Conservation (phyloP, 1,140 invertebrate genomes). For the Drosophila varians region DNA sequence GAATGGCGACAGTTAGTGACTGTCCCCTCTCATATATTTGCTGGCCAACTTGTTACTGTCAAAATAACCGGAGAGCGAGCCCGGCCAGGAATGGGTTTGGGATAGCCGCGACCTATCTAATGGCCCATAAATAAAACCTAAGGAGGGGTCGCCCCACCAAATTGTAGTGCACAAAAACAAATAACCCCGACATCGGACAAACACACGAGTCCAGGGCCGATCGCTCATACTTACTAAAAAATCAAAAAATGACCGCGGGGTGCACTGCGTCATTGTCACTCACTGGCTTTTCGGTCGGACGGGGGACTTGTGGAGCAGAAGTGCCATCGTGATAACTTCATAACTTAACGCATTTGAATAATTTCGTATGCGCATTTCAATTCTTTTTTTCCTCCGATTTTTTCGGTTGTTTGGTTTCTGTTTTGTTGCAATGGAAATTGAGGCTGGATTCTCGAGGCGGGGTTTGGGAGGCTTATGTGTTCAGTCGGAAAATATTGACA, state of each 20-base stretch:
- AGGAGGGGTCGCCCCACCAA: constrained; percentile 56
- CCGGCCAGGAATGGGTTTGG: constrained; percentile 2
- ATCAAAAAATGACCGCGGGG: constrained; percentile 21
- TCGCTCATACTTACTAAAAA: constrained; percentile 5
- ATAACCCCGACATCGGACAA: constrained; percentile 54
- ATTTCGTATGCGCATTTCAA: constrained; percentile 82
- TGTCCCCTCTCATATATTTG: constrained; percentile 64
- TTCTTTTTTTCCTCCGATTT: too few species aligned
- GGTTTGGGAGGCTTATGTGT: constrained; percentile 18
- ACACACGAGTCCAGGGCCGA: constrained; percentile 31
- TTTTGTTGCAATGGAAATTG: constrained; percentile 58
- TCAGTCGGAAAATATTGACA: constrained; percentile 68
- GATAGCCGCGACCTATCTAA: constrained; percentile 58
- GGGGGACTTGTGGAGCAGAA: constrained; percentile 38
- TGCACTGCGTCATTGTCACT: constrained; percentile 61
- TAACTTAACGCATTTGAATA: constrained; percentile 79
- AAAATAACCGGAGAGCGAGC: constrained; percentile 54
- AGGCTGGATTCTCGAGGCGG: constrained; percentile 5
- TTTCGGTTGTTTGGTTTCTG: constrained; percentile 3
- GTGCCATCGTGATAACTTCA: constrained; percentile 81
- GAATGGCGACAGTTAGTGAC: constrained; percentile 52
- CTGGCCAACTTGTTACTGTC: constrained; percentile 77
- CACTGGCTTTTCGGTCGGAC: constrained; percentile 9
- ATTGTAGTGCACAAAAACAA: constrained; percentile 76
- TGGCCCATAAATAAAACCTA: constrained; percentile 70